Conservation (phyloP, 2,888 invertebrate species). For the Leptopterna dolabrata region DNA sequence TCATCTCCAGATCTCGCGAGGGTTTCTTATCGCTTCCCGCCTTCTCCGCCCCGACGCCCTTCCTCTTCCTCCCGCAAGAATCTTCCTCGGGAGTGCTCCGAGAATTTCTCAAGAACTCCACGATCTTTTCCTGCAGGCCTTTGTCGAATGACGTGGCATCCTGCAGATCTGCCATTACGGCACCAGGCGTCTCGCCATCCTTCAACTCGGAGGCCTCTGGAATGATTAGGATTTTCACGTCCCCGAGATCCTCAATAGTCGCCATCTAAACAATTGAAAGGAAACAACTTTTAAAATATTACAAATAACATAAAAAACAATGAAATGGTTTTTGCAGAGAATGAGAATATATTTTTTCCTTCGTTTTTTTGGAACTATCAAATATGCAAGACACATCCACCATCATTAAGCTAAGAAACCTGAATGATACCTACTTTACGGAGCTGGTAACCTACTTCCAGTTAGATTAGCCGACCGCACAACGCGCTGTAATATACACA, state of each 20-base stretch:
- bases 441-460: no score
- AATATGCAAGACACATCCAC: no score
- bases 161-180: neutral
- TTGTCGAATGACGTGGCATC: neutral
- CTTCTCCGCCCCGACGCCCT: neutral
- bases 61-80: neutral
- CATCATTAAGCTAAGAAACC: no score
- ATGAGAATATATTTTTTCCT: neutral
- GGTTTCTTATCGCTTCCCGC: neutral
- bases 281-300: neutral
- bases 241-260: conserved; percentile 33
- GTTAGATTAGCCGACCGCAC: no score
- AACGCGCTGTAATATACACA: no score
- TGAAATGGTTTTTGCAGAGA: neutral
- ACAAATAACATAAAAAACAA: neutral
- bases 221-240: conserved; percentile 46
- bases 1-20: neutral
- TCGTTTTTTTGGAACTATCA: no score
- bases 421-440: no score
- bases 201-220: conserved; percentile 35
- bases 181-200: neutral
- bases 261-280: conserved; percentile 26
- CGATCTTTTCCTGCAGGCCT: conserved; percentile 21
- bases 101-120: neutral
- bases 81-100: neutral